phyloP scores from a whole-genome alignment of 2,797 vertebrate genomes.

The Poeciliopsis turneri region DNA sequence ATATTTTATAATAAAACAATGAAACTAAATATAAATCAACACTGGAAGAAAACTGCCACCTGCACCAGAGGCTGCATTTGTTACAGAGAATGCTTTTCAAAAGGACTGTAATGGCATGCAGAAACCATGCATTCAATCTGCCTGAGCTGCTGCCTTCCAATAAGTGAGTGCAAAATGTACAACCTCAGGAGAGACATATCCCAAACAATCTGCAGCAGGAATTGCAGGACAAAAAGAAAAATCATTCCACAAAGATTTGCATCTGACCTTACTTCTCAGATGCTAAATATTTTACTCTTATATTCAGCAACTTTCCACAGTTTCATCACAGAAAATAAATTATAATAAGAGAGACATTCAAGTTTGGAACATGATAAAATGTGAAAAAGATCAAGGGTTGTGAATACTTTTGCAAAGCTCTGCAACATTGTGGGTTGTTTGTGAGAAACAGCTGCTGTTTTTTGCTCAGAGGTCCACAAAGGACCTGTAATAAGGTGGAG shows the following conservation, averaged over 20 bases:
- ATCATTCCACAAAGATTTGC: background rate
- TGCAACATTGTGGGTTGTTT: constrained; percentile 1
- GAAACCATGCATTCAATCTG: background rate
- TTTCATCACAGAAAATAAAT: background rate
- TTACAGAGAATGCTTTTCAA: background rate
- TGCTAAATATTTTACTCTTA: no score
- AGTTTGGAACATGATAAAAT: background rate
- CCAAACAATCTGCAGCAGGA: background rate
- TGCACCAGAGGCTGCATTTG: background rate
- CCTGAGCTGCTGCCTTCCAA: background rate
- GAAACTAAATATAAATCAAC: background rate
- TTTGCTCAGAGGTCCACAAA: constrained; percentile 10
- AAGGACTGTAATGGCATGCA: background rate
- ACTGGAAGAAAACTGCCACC: background rate
- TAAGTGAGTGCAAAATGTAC: background rate
- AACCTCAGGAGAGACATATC: background rate
- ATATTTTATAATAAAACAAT: background rate
- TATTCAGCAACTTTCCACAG: background rate
- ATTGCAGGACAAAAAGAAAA: background rate
- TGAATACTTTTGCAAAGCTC: background rate
- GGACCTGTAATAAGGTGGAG: constrained; percentile 16
- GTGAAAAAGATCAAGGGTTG: background rate
- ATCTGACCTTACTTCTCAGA: no score
- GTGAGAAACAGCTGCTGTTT: constrained; percentile 20
- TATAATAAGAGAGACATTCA: background rate